Evolutionary conservation across 64 coral and sea anemone genomes (phyloP), one percentile per base, ranked within the genome.

Genomic region (Dendronephthya gigantea): DNA sequence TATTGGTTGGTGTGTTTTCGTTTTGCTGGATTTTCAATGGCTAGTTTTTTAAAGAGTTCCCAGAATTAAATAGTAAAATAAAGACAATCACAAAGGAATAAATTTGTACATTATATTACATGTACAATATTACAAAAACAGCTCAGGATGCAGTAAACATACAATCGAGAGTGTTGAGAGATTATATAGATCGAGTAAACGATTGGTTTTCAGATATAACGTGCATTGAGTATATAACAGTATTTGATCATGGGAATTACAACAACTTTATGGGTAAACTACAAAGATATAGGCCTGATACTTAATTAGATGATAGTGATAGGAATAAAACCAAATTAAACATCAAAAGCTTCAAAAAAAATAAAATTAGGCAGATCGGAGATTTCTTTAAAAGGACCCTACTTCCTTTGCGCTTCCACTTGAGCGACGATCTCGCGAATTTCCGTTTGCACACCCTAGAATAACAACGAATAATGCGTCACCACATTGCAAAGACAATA

Each of bases 101-200:
- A 62, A 5, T 62, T 62, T 62, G 19, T 62, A 62, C 55, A 62
- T 16, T 62, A 62, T 62, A 62, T 62, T 62, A 62, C 55, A 62
- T 62, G 55, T 27, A n/a, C 55, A 62, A 62, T 62, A 62, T 62
- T 62, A 62, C 55, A 62, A n/a, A n/a, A 62, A 62, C 55, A 62
- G 55, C 55, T 62, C 55, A 62, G 19, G 55, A 62, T 19, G 55
- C 19, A 27, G 25, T n/a, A 62, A 62, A n/a, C 55, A 62, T 45
- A 45, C 41, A 6, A 45, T 45, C 4, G 17, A 62, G 55, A 19
- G 55, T 27, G 19, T 62, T 62, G 16, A 27, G 16, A 62, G 55
- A 62, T n/a, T 62, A 62, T 23, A 62, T 62, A 19, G 19, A 23
- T 62, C 55, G 55, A 1, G 55, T 62, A 62, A 62, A 62, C 19